Base-by-base conservation (phyloP, 2,797 vertebrate species). In the Lagocephalus sceleratus region DNA sequence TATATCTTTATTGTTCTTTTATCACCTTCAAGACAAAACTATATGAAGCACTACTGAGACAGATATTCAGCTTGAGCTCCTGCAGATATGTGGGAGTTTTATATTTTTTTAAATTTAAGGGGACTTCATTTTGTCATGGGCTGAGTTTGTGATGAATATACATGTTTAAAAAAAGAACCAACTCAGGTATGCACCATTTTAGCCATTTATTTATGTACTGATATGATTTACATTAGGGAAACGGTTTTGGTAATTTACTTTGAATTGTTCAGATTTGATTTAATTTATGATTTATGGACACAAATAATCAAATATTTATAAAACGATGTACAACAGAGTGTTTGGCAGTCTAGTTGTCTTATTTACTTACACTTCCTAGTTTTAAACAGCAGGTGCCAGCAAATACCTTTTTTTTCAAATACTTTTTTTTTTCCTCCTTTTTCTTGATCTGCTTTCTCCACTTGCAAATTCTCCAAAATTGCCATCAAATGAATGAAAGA, bases 361-460 rank as follows among this genome's bases (percentile, higher is more conserved):
- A 14, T 11, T 29, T 29, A 29, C 5, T 35, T 35, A 11, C 17
- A 45, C 42, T 73, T 80, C 41, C 19, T 53, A 26, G 20, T 62
- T 78, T 70, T 1, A 49, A 53, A 66, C 87, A 86, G 77, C 67
- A 89, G 87, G 69, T 75, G 86, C 69, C 87, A 87, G 78, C 85
- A 87, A 77, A 89, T 41, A 2, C 75, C 40, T 70, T 19, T 9
- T 42, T 42, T 42, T 39, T 11, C 16, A 17, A n/a, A 42, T 12
- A n/a, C n/a, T n/a, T n/a, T n/a, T n/a, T n/a, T n/a, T n/a, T n/a
- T n/a, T n/a, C n/a, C n/a, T n/a, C n/a, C n/a, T n/a, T n/a, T n/a
- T n/a, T n/a, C 23, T 25, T 25, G 23, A 35, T 14, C 26, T 20
- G 43, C 20, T 21, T 2, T 21, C 55, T 66, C 51, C 16, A 43